phyloP scores from a whole-genome alignment of 2,888 invertebrate species.

The Agrotis puta region DNA sequence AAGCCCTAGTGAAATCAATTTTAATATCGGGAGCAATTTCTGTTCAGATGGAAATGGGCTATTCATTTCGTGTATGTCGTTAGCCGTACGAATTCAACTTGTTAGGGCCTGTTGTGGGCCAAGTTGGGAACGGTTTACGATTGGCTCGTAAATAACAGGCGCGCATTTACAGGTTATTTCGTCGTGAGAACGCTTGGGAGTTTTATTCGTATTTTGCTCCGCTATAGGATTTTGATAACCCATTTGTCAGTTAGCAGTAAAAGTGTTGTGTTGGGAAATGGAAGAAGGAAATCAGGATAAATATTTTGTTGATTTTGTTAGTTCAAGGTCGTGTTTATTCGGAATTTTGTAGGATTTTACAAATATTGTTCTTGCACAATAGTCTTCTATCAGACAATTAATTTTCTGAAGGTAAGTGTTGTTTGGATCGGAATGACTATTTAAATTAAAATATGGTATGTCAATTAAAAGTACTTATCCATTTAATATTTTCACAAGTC shows the following conservation, averaged over 20 bases:
- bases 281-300: background rate
- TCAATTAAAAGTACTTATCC: too few species aligned
- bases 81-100: conserved; percentile 69
- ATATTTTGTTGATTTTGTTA: background rate
- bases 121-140: conserved; percentile 43
- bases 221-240: conserved; percentile 31
- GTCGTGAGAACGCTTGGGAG: conserved; percentile 18
- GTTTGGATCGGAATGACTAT: too few species aligned
- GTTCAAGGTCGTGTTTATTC: background rate
- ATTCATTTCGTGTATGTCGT: conserved; percentile 76
- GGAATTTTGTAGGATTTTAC: too few species aligned
- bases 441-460: too few species aligned
- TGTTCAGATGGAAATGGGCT: conserved; percentile 68
- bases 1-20: conserved; percentile 80
- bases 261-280: conserved; percentile 14
- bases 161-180: conserved; percentile 22
- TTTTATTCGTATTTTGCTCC: conserved; percentile 35
- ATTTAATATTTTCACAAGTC: too few species aligned
- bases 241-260: conserved; percentile 35
- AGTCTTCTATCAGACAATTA: background rate
- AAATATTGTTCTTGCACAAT: too few species aligned
- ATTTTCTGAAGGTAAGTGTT: too few species aligned
- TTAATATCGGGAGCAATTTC: conserved; percentile 76
- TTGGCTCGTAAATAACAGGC: conserved; percentile 36
- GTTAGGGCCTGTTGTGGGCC: conserved; percentile 65